Conservation (phyloP, 1,140 invertebrate genomes). For the Neodiprion fabricii region DNA sequence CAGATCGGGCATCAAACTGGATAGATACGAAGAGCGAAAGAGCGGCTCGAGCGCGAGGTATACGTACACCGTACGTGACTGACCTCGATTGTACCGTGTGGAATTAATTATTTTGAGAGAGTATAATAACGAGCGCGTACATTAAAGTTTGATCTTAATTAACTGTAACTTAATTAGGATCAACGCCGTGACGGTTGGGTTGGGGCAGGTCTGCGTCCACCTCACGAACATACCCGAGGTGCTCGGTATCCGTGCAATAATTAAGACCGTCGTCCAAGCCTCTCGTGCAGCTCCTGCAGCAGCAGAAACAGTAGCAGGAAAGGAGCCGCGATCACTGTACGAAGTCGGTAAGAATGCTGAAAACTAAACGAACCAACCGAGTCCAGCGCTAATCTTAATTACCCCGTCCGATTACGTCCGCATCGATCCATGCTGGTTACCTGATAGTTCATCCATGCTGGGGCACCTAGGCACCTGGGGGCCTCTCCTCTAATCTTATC, state of each 20-base stretch:
- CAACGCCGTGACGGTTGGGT: conserved; percentile 55
- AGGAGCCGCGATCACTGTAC: too few relatives aligned
- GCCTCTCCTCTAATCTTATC: background rate
- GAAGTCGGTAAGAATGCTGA: too few relatives aligned
- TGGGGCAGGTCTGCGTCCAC: conserved; percentile 39
- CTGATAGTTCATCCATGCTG: too few relatives aligned
- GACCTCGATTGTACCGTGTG: background rate
- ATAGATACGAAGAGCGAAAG: too few relatives aligned
- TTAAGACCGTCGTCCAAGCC: conserved; percentile 49
- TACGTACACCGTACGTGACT: background rate
- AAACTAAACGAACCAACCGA: background rate
- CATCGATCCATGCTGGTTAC: background rate
- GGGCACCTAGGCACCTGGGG: too few relatives aligned
- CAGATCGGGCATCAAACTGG: too few relatives aligned
- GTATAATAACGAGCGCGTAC: conserved; percentile 25
- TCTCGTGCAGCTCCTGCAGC: background rate
- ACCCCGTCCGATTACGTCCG: background rate
- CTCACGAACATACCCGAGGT: background rate
- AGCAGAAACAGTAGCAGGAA: too few relatives aligned
- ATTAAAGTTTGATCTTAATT: conserved; percentile 61
- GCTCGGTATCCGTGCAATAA: conserved; percentile 41
- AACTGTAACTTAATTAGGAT: conserved; percentile 60
- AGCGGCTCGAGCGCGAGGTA: background rate
- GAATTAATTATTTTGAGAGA: conserved; percentile 10
- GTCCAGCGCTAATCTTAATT: background rate